phyloP scores from a whole-genome alignment of 2,113 vertebrate species.

The Tretioscincus oriximinensis region DNA sequence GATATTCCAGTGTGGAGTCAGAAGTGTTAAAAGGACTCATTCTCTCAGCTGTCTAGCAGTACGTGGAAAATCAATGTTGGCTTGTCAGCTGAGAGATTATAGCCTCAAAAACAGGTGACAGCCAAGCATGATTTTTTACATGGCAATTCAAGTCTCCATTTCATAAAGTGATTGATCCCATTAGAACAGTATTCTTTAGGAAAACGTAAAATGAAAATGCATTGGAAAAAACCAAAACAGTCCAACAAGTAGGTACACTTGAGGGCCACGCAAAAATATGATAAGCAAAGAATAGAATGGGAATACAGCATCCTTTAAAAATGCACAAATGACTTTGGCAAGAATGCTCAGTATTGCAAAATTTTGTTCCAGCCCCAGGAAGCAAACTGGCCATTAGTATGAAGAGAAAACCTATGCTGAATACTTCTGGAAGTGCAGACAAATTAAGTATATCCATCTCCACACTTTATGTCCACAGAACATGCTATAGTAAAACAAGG shows the following conservation, averaged over 20 bases:
- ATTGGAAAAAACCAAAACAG: not conserved
- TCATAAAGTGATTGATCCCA: not conserved
- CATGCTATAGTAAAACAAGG: no score
- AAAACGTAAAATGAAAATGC: no score
- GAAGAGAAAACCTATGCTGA: not conserved
- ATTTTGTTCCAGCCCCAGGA: not conserved
- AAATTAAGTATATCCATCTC: no score
- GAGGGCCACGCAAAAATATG: not conserved
- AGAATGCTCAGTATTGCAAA: not conserved
- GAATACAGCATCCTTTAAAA: not conserved
- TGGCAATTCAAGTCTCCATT: not conserved
- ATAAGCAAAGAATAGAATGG: not conserved
- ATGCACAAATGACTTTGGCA: not conserved
- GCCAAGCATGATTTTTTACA: not conserved
- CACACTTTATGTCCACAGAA: no score
- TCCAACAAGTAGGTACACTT: not conserved
- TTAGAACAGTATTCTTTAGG: not conserved
- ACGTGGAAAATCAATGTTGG: constrained; percentile 18
- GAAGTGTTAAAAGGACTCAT: constrained; percentile 9
- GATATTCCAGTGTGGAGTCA: not conserved
- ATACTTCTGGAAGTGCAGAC: no score
- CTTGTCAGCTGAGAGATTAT: not conserved
- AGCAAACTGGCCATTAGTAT: not conserved
- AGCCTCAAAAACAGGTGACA: not conserved
- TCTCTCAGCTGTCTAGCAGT: not conserved